Evolutionary conservation across 2,888 invertebrate species (phyloP), one percentile per base, ranked within the genome.

Genomic region (Baccha elongata): DNA sequence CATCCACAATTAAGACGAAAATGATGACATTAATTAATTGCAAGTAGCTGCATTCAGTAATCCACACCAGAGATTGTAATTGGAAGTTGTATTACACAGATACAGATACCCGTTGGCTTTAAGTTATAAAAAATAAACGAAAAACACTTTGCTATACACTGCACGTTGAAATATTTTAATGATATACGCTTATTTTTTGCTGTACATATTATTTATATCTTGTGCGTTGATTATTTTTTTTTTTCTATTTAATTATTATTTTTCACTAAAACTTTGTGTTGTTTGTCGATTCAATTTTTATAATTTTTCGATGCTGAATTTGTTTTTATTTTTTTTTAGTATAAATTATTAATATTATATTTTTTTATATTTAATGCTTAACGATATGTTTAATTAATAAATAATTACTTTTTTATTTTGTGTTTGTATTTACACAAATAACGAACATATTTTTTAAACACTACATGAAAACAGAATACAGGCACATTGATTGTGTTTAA

Each of bases 401-500:
- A 42, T 74, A 69, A 52, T 58, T 23, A 50, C 44, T 74, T 32
- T 29, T 64, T 58, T 58, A 35, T 69, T 68, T 55, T 3, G 50
- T 64, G 40, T 52, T 64, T 65, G 65, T 74, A 80, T 80, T 80
- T 72, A 81, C 81, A 78, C 83, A 73, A 68, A 76, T 72, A 68
- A 78, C 72, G 55, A 55, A 78, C 83, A 78, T 72, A 72, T 23
- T 72, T 62, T 69, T 52, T 44, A 44, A 60, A 73, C 68, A 83
- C 78, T 83, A 83, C 67, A 83, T 83, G 76, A 76, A 83, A 83
- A 76, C 71, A 83, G 76, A 83, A 78, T 83, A 83, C 83, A 83
- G 83, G 78, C 83, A 83, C 83, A 83, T 83, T 83, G 83, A 83
- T 83, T 83, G 72, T 81, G 71, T 81, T 81, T 75, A 46, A 80